These are phyloP conservation scores for Polypterus senegalus DNA, from an alignment of 2,113 vertebrate species.

Conservation along the genomic window DNA sequence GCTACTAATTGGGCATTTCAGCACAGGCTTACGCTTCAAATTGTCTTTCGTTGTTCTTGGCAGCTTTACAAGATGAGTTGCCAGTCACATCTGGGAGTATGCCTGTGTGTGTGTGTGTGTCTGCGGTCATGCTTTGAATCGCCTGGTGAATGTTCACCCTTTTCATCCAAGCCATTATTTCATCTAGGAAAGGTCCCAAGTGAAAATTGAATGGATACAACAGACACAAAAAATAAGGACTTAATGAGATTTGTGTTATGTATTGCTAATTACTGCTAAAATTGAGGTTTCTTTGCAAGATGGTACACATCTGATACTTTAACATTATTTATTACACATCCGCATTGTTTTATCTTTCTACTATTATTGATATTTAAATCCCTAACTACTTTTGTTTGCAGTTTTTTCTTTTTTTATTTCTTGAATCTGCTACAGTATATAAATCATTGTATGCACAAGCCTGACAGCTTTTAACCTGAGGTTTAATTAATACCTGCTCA, in stretches of 20 bases:
- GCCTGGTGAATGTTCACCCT: conserved; percentile 17
- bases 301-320: conserved; percentile 44
- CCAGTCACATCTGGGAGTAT: conserved; percentile 6
- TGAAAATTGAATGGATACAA: conserved; percentile 19
- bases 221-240: conserved; percentile 28
- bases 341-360: background rate
- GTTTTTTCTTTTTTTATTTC: background rate
- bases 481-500: background rate
- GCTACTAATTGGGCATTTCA: conserved; percentile 18
- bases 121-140: background rate
- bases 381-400: background rate
- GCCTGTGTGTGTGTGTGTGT: background rate
- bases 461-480: background rate
- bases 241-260: conserved; percentile 24
- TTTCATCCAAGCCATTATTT: conserved; percentile 23
- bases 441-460: background rate
- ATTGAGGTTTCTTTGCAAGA: conserved; percentile 29
- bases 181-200: conserved; percentile 17
- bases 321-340: conserved; percentile 9
- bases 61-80: conserved; percentile 17
- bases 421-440: background rate
- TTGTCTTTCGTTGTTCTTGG: conserved; percentile 17
- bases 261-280: conserved; percentile 33
- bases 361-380: conserved; percentile 5
- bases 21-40: conserved; percentile 17